Evolutionary conservation across 2,113 vertebrate genomes (phyloP), one percentile per base, ranked within the genome.

Genomic region (Chrysemys picta): DNA sequence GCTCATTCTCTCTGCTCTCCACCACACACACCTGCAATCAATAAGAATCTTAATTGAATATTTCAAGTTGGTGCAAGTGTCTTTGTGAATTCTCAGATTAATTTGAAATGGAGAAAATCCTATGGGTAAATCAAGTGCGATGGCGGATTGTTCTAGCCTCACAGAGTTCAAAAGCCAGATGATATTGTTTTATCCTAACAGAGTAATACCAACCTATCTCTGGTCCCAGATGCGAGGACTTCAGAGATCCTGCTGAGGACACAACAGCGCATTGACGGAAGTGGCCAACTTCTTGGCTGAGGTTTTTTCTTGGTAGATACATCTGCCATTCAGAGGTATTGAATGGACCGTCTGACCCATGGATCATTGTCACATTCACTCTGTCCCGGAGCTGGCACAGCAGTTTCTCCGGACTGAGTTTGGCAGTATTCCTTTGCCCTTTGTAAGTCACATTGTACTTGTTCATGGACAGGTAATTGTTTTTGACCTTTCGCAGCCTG

Each of bases 211-310:
- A 96, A 99, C 99, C 98, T 97, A 99, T 99, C 96, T 99, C 98
- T 84, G 14, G 89, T 87, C 99, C 99, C 82, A 99, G 79, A n/a
- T 5, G 95, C 75, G 99, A 99, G 57, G 94, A 96, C 80, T 97
- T 98, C 94, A 99, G 91, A 85, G 99, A 98, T 83, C 98, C 99
- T 1, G 99, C 98, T n/a, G 98, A 99, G 19, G 98, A 98, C 56
- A 99, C 98, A 0, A 99, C 98, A 57, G 99, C 98, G 91, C 98
- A 99, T 19, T 6, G 97, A 83, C 88, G 96, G 92, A 98, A 96
- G 0, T 27, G 95, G 31, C 98, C 98, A 38, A 98, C 94, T 25
- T 95, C 95, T 83, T 97, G 97, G 82, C 91, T 96, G 90, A 99
- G 69, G 82, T 96, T 97, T 69, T 96, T 97, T 78, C 50, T 93